phyloP scores from a whole-genome alignment of 2,797 vertebrate genomes.

The Trachurus trachurus region DNA sequence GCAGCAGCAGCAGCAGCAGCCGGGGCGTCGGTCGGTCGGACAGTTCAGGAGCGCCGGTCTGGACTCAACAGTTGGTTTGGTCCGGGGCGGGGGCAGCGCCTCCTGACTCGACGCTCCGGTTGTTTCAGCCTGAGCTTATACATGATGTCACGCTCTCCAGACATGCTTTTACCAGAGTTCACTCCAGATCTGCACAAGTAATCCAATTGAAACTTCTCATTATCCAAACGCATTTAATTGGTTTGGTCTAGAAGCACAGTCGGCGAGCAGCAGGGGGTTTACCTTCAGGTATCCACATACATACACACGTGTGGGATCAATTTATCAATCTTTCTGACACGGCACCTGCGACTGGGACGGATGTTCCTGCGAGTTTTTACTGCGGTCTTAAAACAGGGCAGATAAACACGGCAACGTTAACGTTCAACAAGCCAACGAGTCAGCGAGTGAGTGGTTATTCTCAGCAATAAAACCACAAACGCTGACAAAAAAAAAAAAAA shows the following conservation, averaged over 20 bases:
- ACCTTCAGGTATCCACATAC: slow-evolving; percentile 11
- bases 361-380: background rate
- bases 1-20: background rate
- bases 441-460: slow-evolving; percentile 22
- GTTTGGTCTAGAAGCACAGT: slow-evolving; percentile 59
- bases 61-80: slow-evolving; percentile 60
- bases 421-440: background rate
- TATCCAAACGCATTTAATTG: slow-evolving; percentile 79
- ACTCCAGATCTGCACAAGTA: slow-evolving; percentile 44
- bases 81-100: background rate
- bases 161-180: slow-evolving; percentile 34
- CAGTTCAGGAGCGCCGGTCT: background rate
- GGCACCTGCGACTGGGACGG: background rate
- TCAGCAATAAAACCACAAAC: slow-evolving; percentile 45
- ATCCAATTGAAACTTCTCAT: slow-evolving; percentile 70
- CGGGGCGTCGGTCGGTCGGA: background rate
- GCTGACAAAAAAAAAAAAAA: slow-evolving; percentile 34
- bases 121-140: slow-evolving; percentile 26
- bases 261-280: slow-evolving; percentile 30
- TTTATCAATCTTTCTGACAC: slow-evolving; percentile 27
- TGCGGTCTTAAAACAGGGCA: background rate
- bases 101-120: slow-evolving; percentile 23
- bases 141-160: slow-evolving; percentile 45
- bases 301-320: background rate
- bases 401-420: background rate